Base-by-base conservation (phyloP, 2,113 vertebrate species). In the Pteruthius melanotis region DNA sequence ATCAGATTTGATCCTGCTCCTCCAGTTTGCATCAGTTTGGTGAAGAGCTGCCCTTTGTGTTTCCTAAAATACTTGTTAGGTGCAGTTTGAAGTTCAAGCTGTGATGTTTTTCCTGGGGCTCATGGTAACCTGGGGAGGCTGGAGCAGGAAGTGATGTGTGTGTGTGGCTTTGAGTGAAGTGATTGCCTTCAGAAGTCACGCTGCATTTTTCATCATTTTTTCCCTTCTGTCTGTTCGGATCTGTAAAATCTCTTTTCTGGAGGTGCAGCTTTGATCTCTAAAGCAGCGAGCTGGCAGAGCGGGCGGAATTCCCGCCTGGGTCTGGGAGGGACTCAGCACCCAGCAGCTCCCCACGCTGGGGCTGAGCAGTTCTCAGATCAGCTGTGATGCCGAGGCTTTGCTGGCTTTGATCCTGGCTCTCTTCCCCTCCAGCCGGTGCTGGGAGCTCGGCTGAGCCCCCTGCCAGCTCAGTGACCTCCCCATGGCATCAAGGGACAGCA, bases 251-350 rank as follows among this genome's bases (percentile, higher is more conserved):
- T 83, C 54, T 72, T 40, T 69, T 21, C 83, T 86, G 92, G 83
- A 96, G 93, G 57, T 78, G 88, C 64, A 64, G 72, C 95, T 96
- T 96, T 96, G 92, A 93, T 95, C 85, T 95, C n/a, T 83, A 53
- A 74, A 60, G 94, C 0, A 15, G 21, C 2, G 45, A 65, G 82
- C 37, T 0, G 0, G 44, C 52, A 9, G 1, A 59, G 83, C 45
- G 15, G 87, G 74, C 49, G 47, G 35, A n/a, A 81, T 56, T 89
- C 66, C 77, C 13, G 24, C 53, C 59, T 10, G 15, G 44, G 12
- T 70, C 57, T 64, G 31, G 1, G 17, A 1, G 1, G 19, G 50
- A 33, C 89, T 44, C 7, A 65, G 83, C 71, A 22, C 31, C 82
- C 68, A 31, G 70, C 79, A 57, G 81, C 84, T 84, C 52, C 87